Evolutionary conservation across 2,888 invertebrate species (phyloP), one percentile per base, ranked within the genome.

Genomic region (Bombylius discolor): DNA sequence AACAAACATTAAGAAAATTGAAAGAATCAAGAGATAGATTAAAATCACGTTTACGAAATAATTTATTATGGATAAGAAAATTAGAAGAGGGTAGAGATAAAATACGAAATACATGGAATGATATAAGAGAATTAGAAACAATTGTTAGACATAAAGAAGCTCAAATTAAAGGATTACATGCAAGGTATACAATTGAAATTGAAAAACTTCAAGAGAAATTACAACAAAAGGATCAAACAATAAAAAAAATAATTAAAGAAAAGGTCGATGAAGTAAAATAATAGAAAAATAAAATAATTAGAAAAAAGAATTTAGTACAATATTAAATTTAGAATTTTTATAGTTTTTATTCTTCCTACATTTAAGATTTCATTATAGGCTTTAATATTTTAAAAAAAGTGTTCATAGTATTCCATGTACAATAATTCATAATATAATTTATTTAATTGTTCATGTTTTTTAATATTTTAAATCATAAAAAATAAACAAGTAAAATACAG

Each of bases 81-180:
- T 63, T 73, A 23, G 71, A 73, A 59, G 67, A 70, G 1, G 68
- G 69, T 5, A 67, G 71, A 53, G 59, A 63, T 0, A 70, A 69
- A 56, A 63, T 70, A 52, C 68, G 68, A 23, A 67, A 63, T 51
- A 69, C 71, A 1, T 73, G 70, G 65, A 68, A 70, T 57, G 69
- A 70, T 9, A 64, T 74, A 11, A 70, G 68, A 44, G 68, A 71
- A 13, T 62, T 74, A 4, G 71, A 73, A 51, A 64, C 67, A 11
- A 62, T 73, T 49, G 67, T 74, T 0, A 68, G 70, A 58, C 70
- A 73, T 58, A 74, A 74, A 59, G 75, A 74, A 57, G 66, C 71
- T 0, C 72, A 73, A 56, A 64, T 74, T 42, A 69, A 68, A 7
- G 71, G 71, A 1, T 56, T 75, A 34, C 71, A 72, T 32, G 59